Evolutionary conservation across 2,888 invertebrate genomes (phyloP).

Genomic region (Geophilus truncorum): DNA sequence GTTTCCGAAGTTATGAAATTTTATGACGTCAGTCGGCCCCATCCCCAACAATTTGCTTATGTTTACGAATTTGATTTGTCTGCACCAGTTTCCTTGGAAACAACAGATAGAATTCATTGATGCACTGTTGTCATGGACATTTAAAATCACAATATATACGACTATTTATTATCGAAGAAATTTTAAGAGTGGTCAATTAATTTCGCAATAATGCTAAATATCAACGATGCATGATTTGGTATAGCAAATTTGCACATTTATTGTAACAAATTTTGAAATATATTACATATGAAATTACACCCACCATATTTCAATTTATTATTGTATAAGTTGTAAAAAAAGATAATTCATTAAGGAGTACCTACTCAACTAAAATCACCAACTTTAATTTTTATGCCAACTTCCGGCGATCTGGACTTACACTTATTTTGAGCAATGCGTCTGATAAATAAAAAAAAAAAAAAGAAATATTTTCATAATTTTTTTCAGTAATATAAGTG

Average conservation of each 20-base stretch:
- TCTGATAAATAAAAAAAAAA: neutral
- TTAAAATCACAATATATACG: neutral
- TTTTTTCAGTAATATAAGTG: neutral
- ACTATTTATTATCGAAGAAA: too few relatives aligned
- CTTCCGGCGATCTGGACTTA: neutral
- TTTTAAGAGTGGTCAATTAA: neutral
- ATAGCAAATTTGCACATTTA: neutral
- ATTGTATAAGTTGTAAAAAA: neutral
- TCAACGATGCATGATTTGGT: neutral
- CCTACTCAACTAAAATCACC: neutral
- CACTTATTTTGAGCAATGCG: neutral
- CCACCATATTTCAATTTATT: neutral
- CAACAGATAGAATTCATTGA: slow-evolving; percentile 8
- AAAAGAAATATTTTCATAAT: neutral
- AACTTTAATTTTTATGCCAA: slow-evolving; percentile 12
- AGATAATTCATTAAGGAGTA: neutral
- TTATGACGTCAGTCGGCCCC: neutral
- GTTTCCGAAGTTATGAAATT: neutral
- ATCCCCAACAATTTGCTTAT: neutral
- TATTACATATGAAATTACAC: neutral
- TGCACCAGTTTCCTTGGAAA: neutral
- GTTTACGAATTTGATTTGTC: neutral
- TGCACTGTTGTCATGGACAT: neutral
- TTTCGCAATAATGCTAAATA: neutral
- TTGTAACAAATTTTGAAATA: neutral